Evolutionary conservation across 2,797 vertebrate genomes (phyloP), one percentile per base, ranked within the genome.

Genomic region (Psittacula derbiana): DNA sequence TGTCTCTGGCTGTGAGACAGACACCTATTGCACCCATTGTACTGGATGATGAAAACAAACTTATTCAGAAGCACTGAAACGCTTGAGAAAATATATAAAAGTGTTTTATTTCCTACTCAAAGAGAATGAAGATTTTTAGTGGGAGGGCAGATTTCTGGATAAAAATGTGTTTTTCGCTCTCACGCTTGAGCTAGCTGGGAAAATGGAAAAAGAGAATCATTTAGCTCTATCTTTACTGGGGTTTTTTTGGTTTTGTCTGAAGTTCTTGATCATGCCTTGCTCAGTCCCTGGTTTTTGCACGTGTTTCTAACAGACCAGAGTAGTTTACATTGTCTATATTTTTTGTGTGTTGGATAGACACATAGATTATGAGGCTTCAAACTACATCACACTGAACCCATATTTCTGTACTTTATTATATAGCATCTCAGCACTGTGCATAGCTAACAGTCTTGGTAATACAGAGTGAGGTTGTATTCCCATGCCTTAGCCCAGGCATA

Each of bases 311-410:
- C 57, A 90, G 73, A 41, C 14, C 46, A 50, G 30, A 9, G 16
- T 8, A 49, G 10, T 88, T 94, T 50, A 57, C 21, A 24, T 13
- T 13, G 11, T n/a, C 13, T n/a, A 18, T 18, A 18, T 43, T 53
- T 43, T 15, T 1, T 30, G 21, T 13, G 10, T 17, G 25, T 36
- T 75, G n/a, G n/a, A 64, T 47, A 55, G 90, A 53, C 8, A 28
- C 31, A 23, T 4, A 16, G 3, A 25, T 46, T 30, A 36, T 28
- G 36, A 69, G 27, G 17, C 81, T 84, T 79, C 76, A 61, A 64
- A 66, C 1, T 5, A 31, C 11, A 6, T 57, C 60, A n/a, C 4
- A 23, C 18, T n/a, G 41, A 85, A 28, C 12, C 14, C 6, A 0
- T 31, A 55, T 78, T 61, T 88, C 76, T 67, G 25, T 30, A 53